A percentile compares a stretch with the other conserved stretches of the same genome.
Conservation (phyloP, 2,888 invertebrate genomes). For the Pseudococcus viburni region DNA sequence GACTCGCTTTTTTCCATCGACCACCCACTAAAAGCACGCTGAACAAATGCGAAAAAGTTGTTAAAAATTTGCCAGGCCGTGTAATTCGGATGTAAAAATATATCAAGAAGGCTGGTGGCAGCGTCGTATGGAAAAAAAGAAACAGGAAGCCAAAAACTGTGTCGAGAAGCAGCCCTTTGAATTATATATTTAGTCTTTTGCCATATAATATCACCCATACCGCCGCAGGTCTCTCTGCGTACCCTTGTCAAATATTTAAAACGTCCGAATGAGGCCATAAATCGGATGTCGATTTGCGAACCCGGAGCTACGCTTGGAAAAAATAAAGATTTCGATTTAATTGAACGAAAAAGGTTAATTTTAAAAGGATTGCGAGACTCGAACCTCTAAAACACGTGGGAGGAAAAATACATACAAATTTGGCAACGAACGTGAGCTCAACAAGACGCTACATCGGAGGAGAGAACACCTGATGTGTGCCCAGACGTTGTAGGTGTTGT, state of each 20-base stretch:
- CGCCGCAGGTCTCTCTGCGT: neutral
- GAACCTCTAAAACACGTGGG: neutral
- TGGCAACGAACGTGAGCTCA: neutral
- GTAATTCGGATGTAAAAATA: neutral
- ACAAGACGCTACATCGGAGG: neutral
- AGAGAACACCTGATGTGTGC: neutral
- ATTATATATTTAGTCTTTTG: neutral
- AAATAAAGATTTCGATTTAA: neutral
- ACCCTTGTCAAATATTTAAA: conserved; percentile 17
- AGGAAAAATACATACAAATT: neutral
- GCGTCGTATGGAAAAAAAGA: neutral
- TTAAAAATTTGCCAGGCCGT: conserved; percentile 2
- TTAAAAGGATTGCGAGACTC: neutral
- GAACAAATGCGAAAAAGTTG: neutral
- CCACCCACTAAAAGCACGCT: neutral
- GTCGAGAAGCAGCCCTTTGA: neutral
- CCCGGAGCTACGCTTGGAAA: neutral
- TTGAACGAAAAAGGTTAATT: neutral
- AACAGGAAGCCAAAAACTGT: neutral
- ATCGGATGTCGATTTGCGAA: conserved; percentile 8
- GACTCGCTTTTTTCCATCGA: neutral
- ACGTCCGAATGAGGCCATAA: conserved; percentile 1
- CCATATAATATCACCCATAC: neutral
- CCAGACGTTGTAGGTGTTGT: neutral
- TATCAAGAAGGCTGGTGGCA: neutral